A percentile compares a stretch with the other conserved stretches of the same genome.
Evolutionary conservation across 2,888 invertebrate species (phyloP).

Genomic region (Atrina japonica): DNA sequence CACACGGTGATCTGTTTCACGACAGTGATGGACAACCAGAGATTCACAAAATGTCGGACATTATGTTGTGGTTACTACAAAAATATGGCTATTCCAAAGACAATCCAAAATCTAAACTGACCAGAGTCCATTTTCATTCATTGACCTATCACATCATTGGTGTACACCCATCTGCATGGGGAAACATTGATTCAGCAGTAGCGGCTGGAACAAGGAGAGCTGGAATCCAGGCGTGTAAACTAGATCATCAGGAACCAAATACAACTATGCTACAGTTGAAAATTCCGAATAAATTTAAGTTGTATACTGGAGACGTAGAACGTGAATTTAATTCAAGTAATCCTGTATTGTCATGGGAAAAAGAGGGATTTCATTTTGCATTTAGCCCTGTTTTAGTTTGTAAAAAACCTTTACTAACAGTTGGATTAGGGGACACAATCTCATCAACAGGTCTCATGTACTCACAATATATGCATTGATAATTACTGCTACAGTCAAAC

Average conservation of each 20-base stretch:
- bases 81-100: conserved; percentile 78
- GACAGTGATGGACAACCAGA: conserved; percentile 73
- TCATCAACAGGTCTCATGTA: conserved; percentile 81
- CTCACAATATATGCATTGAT: conserved; percentile 77
- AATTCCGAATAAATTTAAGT: conserved; percentile 76
- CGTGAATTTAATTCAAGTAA: conserved; percentile 67
- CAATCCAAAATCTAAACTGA: conserved; percentile 76
- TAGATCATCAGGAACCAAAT: conserved; percentile 64
- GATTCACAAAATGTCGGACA: conserved; percentile 81
- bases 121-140: conserved; percentile 82
- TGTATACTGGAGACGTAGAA: conserved; percentile 67
- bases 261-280: conserved; percentile 79
- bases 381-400: conserved; percentile 82
- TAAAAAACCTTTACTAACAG: conserved; percentile 80
- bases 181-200: conserved; percentile 79
- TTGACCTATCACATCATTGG: conserved; percentile 81
- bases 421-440: conserved; percentile 82
- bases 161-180: conserved; percentile 78
- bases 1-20: conserved; percentile 70
- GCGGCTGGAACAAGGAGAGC: conserved; percentile 81
- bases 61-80: conserved; percentile 81
- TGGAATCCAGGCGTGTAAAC: conserved; percentile 80
- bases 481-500: too few relatives aligned
- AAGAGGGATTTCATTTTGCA: conserved; percentile 79
- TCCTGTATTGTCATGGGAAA: conserved; percentile 80